These are phyloP conservation scores for Galerucella calmariensis DNA, from an alignment of 2,888 invertebrate genomes.

Conservation along the genomic window DNA sequence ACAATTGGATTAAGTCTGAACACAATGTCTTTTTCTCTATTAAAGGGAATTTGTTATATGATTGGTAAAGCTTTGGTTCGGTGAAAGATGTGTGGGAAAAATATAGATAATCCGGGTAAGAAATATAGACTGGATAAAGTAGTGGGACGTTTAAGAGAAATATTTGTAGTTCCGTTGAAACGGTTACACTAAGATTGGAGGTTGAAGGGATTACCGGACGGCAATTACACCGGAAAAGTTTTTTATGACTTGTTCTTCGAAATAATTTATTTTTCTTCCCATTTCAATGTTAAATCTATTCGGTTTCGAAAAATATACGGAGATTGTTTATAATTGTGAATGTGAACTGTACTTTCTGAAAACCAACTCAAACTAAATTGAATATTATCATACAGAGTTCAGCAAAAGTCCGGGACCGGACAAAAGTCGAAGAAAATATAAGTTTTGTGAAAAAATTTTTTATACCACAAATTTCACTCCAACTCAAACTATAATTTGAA, in stretches of 20 bases:
- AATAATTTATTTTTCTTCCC: neutral
- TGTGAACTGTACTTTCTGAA: too few species aligned
- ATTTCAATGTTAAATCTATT: neutral
- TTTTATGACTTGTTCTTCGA: neutral
- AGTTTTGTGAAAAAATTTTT: too few species aligned
- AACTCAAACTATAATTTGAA: too few species aligned
- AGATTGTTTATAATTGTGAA: too few species aligned
- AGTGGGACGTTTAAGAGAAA: constrained; percentile 12
- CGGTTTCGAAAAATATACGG: too few species aligned
- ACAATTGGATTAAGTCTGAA: constrained; percentile 47
- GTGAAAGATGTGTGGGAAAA: constrained; percentile 27
- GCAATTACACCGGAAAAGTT: neutral
- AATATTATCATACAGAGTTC: too few species aligned
- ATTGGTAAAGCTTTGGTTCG: constrained; percentile 42
- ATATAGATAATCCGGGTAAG: constrained; percentile 40
- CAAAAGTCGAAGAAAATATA: too few species aligned
- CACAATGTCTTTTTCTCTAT: constrained; percentile 48
- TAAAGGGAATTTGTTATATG: constrained; percentile 47
- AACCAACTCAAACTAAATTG: too few species aligned
- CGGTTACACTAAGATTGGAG: constrained; percentile 7
- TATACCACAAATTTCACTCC: too few species aligned
- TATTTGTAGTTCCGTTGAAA: constrained; percentile 9
- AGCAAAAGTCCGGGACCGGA: too few species aligned
- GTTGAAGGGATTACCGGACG: constrained; percentile 3
- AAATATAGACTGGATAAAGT: constrained; percentile 37